Evolutionary conservation across 2,888 invertebrate species (phyloP).

Genomic region (Monochamus alternatus): DNA sequence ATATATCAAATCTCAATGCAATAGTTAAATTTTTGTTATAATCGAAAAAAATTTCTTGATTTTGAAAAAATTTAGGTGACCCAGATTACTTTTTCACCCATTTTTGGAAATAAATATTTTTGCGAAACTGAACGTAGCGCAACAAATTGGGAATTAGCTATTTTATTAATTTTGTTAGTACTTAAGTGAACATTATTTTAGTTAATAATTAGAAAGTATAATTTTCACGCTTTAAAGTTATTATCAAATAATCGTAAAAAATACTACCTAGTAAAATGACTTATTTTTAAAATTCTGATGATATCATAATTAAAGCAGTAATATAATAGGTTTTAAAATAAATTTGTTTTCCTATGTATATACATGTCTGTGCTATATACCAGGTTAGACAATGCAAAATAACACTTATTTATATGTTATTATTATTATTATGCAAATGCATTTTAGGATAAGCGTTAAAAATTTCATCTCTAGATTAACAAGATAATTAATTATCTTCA

Average conservation of each 20-base stretch:
- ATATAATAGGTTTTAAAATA: too few species aligned
- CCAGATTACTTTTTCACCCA: conserved; percentile 25
- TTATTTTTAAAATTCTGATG: neutral
- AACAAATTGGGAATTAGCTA: conserved; percentile 4
- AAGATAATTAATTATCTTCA: neutral
- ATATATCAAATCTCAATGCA: too few species aligned
- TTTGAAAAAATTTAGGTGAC: conserved; percentile 14
- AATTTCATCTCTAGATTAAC: neutral
- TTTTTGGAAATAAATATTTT: conserved; percentile 12
- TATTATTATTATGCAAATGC: neutral
- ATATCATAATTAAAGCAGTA: neutral
- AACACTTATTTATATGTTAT: too few species aligned
- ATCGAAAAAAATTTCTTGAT: too few species aligned
- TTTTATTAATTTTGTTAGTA: conserved; percentile 9
- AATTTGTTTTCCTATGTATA: too few species aligned
- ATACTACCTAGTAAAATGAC: conserved; percentile 2
- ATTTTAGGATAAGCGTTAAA: neutral
- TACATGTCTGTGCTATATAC: too few species aligned
- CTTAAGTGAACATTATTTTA: conserved; percentile 13
- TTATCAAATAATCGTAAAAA: conserved; percentile 22
- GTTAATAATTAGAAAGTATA: conserved; percentile 29
- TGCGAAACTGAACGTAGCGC: conserved; percentile 7
- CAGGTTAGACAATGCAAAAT: too few species aligned
- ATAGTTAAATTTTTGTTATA: too few species aligned
- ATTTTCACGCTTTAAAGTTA: conserved; percentile 8